These are phyloP conservation scores for Drosophila orena DNA, from an alignment of 1,140 invertebrate species.

Conservation along the genomic window DNA sequence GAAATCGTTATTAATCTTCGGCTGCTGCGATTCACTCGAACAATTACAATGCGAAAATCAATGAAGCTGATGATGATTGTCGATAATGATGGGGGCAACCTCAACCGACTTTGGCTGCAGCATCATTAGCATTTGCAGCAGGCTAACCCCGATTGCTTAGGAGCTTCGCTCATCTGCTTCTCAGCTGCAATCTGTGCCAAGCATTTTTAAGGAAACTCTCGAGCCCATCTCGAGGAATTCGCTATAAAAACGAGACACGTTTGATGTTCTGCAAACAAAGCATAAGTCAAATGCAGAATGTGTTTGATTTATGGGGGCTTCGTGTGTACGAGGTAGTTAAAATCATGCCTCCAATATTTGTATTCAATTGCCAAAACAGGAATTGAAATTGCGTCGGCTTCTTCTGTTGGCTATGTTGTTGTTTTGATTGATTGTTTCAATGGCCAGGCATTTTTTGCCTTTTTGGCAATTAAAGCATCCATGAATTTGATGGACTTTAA, in stretches of 20 bases:
- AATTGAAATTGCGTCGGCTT: constrained; percentile 37
- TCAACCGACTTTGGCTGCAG: constrained; percentile 51
- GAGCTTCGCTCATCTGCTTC: not conserved
- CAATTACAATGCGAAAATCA: constrained; percentile 64
- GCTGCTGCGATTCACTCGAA: constrained; percentile 28
- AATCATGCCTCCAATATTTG: constrained; percentile 32
- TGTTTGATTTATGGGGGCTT: constrained; percentile 39
- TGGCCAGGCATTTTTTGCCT: constrained; percentile 4
- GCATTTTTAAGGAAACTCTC: constrained; percentile 15
- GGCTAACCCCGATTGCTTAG: constrained; percentile 15
- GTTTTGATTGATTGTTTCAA: constrained; percentile 53
- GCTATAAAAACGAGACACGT: constrained; percentile 21
- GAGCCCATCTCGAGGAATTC: constrained; percentile 12
- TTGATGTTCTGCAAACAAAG: constrained; percentile 18
- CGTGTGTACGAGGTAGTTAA: constrained; percentile 4
- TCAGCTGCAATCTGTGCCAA: constrained; percentile 35
- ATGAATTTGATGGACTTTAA: constrained; percentile 42
- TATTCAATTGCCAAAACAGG: constrained; percentile 50
- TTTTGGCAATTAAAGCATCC: constrained; percentile 46
- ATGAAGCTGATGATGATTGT: constrained; percentile 50
- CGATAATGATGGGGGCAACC: constrained; percentile 56
- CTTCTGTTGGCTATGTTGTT: constrained; percentile 13
- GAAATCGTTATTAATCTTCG: constrained; percentile 38
- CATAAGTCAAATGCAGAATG: constrained; percentile 40
- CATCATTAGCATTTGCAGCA: constrained; percentile 42